These are phyloP conservation scores for Aspiorhynchus laticeps DNA, from an alignment of 2,113 vertebrate genomes.

Conservation along the genomic window DNA sequence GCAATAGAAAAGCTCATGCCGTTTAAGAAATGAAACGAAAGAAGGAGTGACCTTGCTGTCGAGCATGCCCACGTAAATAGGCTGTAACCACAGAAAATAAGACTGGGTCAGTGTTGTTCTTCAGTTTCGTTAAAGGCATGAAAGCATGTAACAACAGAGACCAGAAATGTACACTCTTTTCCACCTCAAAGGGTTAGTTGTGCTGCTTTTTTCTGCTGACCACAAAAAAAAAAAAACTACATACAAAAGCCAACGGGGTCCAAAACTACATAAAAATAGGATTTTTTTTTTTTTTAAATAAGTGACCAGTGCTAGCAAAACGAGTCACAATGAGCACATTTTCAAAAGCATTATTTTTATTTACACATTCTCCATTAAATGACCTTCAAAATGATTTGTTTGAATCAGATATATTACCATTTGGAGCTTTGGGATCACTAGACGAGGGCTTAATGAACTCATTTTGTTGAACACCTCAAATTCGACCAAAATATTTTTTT, in stretches of 20 bases:
- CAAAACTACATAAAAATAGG: not conserved
- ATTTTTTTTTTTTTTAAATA: too few species aligned
- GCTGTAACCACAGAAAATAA: not conserved
- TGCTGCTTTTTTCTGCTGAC: not conserved
- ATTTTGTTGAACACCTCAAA: too few species aligned
- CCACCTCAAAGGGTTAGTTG: not conserved
- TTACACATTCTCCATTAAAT: too few species aligned
- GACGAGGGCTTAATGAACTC: too few species aligned
- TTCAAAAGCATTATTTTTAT: too few species aligned
- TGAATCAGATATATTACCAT: too few species aligned
- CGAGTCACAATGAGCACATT: too few species aligned
- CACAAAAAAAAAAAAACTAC: not conserved
- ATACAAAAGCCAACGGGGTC: not conserved
- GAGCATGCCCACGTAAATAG: constrained; percentile 29
- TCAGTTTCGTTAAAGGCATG: not conserved
- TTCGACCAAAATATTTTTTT: too few species aligned
- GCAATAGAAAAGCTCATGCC: constrained; percentile 42
- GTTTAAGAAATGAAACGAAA: constrained; percentile 43
- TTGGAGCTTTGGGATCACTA: too few species aligned
- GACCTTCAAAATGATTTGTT: too few species aligned
- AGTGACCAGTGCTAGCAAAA: too few species aligned
- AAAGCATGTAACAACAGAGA: constrained; percentile 1
- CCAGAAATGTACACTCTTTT: not conserved
- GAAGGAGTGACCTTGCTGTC: constrained; percentile 38
- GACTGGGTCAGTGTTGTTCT: not conserved